Evolutionary conservation across 23 tunicate genomes (phyloP), one percentile per base, ranked within the genome.

Genomic region (Styela plicata): DNA sequence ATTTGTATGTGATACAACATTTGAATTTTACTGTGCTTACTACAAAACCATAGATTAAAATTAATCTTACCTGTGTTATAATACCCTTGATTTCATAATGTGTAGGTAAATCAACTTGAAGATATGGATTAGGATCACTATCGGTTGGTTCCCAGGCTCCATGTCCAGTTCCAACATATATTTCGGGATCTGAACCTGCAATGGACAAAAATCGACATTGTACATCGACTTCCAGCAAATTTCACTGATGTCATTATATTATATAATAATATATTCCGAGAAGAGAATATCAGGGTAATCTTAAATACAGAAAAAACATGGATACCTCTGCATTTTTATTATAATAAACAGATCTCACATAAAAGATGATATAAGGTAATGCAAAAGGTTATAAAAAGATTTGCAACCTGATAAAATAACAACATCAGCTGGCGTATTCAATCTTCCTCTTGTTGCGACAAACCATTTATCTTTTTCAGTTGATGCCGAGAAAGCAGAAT

Each of bases 11-110:
- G n/a, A n/a, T n/a, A n/a, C n/a, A n/a, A n/a, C n/a, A n/a, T n/a
- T n/a, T n/a, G n/a, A n/a, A n/a, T n/a, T n/a, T n/a, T n/a, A n/a
- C n/a, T n/a, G n/a, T n/a, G n/a, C 20, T 22, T 0, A 31, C 20
- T 31, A 69, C 69, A 20, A 80, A 24, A 19, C 1, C 20, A 31
- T 19, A n/a, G n/a, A n/a, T n/a, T n/a, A n/a, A n/a, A n/a, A n/a
- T n/a, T n/a, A n/a, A n/a, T n/a, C 3, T 32, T 78, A 92, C 97
- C 91, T 92, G 97, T 1, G 97, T 92, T 31, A 92, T 87, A 26
- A 92, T 87, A 33, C 91, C 97, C 61, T 92, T 92, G 20, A 92
- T 36, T 74, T 92, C 91, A 26, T 80, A 79, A 29, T 24, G 61
- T 33, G 69, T 28, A 16, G 91, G 74, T 26, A 92, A 80, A 57